Base-by-base conservation (phyloP, 2,113 vertebrate species). In the Polyodon spathula region DNA sequence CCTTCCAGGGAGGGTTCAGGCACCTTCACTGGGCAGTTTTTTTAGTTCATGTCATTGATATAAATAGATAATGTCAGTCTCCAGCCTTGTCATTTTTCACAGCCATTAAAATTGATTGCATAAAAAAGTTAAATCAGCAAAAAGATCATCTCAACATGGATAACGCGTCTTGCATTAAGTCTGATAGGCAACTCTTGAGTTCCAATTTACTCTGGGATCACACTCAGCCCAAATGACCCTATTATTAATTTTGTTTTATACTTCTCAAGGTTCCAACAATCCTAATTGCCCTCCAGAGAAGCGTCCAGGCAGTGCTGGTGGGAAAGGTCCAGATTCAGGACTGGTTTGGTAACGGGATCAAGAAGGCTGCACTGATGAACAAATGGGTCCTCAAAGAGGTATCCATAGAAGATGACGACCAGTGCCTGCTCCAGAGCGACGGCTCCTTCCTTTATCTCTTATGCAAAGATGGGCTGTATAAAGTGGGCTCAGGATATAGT, bases 321-420 rank as follows among this genome's bases (percentile, higher is more conserved):
- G 96, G 96, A 55, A 98, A 98, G 81, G 94, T 97, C 69, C 95
- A 99, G 80, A 97, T 99, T 79, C 96, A 99, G 73, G 96, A 99
- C 71, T 99, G 96, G 96, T 97, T 98, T 72, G 94, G 94, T 66
- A 98, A 93, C 64, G 96, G 96, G 50, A 97, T 99, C 85, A 98
- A 98, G 81, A 93, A 92, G 61, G 94, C 92, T 48, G 92, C 96
- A 63, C 86, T 98, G 67, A 97, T 99, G 94, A 96, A 96, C 81
- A 98, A 95, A 71, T 99, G 95, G 95, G 77, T 88, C 42, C 76
- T 99, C 70, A 95, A 95, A 74, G 96, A 97, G 75, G 83, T 97
- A 71, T 78, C 84, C 74, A 91, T 97, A 40, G 96, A 97, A 70
- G 93, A 95, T 66, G 96, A 97, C 59, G 94, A 98, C 68, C 91